These are phyloP conservation scores for Caenorhabditis remanei DNA, from an alignment of 1,140 invertebrate genomes.

Conservation along the genomic window DNA sequence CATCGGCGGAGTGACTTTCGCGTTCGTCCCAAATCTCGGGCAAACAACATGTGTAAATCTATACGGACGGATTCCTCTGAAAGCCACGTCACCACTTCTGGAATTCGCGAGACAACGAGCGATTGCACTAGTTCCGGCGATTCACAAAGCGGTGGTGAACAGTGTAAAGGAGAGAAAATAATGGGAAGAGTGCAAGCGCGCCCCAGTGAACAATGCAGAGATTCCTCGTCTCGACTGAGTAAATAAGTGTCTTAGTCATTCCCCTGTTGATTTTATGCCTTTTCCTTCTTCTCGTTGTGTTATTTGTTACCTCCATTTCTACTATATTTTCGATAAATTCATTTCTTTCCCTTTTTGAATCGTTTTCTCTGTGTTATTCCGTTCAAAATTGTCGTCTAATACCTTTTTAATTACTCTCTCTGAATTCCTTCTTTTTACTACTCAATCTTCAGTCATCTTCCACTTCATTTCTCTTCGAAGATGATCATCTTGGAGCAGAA, in stretches of 20 bases:
- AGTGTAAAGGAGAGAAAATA: slow-evolving; percentile 9
- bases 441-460: background rate
- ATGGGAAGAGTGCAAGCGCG: background rate
- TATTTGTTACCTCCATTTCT: background rate
- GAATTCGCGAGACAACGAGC: slow-evolving; percentile 24
- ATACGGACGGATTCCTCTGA: background rate
- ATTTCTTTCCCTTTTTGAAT: background rate
- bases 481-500: slow-evolving; percentile 99
- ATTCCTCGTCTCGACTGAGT: background rate
- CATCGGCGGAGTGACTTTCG: slow-evolving; percentile 8
- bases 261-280: background rate
- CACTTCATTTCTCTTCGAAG: background rate
- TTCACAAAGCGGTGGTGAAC: slow-evolving; percentile 34
- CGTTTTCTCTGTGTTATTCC: background rate
- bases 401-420: slow-evolving; percentile 11
- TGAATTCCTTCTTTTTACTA: background rate
- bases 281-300: background rate
- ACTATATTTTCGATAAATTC: background rate
- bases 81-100: background rate
- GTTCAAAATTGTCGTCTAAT: background rate
- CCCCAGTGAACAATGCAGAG: background rate
- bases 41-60: background rate
- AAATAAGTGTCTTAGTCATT: slow-evolving; percentile 13
- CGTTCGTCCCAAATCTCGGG: slow-evolving; percentile 12
- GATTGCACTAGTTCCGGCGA: background rate